phyloP scores from a whole-genome alignment of 2,797 vertebrate genomes.

The Melanogrammus aeglefinus region DNA sequence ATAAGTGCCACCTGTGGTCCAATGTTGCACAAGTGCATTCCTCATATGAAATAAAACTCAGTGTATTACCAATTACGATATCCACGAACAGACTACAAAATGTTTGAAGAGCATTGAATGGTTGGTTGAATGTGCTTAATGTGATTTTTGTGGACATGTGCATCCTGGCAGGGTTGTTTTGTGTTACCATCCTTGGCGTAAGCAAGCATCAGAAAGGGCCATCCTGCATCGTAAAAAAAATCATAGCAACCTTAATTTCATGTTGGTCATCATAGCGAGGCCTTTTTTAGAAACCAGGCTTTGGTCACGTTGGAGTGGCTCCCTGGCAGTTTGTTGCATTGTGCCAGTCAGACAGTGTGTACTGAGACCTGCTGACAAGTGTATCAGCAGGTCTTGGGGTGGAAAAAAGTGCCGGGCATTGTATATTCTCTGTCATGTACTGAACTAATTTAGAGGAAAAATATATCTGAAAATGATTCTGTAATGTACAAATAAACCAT shows the following conservation, averaged over 20 bases:
- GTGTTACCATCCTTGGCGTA: not conserved
- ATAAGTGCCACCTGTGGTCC: not conserved
- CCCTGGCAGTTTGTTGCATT: not conserved
- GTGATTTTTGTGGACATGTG: not conserved
- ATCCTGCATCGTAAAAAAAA: not conserved
- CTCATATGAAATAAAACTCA: not conserved
- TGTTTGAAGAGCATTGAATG: not conserved
- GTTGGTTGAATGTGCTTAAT: not conserved
- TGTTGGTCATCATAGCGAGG: not conserved
- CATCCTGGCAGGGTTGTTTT: not conserved
- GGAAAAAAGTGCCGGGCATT: slow-evolving; percentile 64
- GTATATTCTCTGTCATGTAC: slow-evolving; percentile 74
- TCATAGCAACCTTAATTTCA: not conserved
- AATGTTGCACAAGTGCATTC: not conserved
- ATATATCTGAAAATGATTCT: slow-evolving; percentile 77
- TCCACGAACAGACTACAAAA: not conserved
- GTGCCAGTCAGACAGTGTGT: not conserved
- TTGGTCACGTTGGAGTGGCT: not conserved
- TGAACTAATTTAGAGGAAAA: slow-evolving; percentile 74
- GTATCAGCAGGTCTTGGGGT: too few species aligned
- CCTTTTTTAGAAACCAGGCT: not conserved
- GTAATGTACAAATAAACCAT: slow-evolving; percentile 75
- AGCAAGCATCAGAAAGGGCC: not conserved
- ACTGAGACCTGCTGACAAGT: slow-evolving; percentile 15
- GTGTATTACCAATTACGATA: not conserved